Evolutionary conservation across 2,888 invertebrate genomes (phyloP), one percentile per base, ranked within the genome.

Genomic region (Halictus quadricinctus): DNA sequence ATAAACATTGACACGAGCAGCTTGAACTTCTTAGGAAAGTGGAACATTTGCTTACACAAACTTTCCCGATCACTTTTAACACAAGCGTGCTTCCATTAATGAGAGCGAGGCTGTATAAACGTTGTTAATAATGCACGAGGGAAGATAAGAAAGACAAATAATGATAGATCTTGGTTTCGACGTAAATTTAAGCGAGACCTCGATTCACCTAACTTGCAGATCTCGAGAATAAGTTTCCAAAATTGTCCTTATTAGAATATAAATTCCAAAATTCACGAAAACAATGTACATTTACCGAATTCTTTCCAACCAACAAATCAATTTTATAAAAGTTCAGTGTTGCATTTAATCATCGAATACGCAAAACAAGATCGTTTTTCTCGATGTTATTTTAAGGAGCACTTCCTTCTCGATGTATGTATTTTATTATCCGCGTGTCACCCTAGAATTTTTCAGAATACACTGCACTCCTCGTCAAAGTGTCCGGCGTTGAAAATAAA

Each of bases 61-160:
- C 76, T 54, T 66, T 2, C 50, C 15, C 36, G 50, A 36, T 69
- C 48, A 69, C n/a, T 76, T 76, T 76, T 69, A 69, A 66, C 41
- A 25, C 15, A 25, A 48, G 36, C 36, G 36, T 48, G 41, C 76
- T 69, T 69, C 66, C 15, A 36, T 76, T 76, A 66, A 76, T 66
- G 29, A 76, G 29, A 25, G 21, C 36, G 8, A 50, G 50, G 41
- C 41, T 41, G 36, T n/a, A 41, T 21, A 48, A 76, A 69, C 18
- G 21, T 77, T 41, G 25, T 77, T 69, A 77, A 77, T 76, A 69
- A 76, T 41, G 29, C 18, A 25, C 21, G 69, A 69, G 21, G 50
- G 66, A 41, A 66, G 50, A 41, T 41, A 50, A 21, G n/a, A 76
- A 64, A 66, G 18, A n/a, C 29, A n/a, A 76, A 50, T 36, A 50